Evolutionary conservation across 2,113 vertebrate genomes (phyloP), one percentile per base, ranked within the genome.

Genomic region (Sminthopsis crassicaudata): DNA sequence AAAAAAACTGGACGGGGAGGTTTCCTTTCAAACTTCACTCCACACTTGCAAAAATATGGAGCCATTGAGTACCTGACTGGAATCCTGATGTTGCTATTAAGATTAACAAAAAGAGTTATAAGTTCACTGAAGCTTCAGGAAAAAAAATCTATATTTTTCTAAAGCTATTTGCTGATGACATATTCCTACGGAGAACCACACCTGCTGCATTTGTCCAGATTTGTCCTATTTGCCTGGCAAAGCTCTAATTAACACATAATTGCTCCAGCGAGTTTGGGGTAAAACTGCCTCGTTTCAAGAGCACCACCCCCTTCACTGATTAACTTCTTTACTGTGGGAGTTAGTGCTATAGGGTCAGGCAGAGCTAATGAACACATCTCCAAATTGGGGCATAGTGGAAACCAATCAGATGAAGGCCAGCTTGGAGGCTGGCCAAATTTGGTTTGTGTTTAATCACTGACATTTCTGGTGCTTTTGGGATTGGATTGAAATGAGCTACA

Each of bases 281-380:
- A 97, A 97, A 97, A 98, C 93, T 97, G 95, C 89, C 46, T 94
- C 97, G 96, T 95, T 98, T 93, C 96, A 46, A 92, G 98, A 98
- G 94, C 94, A 96, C 96, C 95, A n/a, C 16, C 98, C 98, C 97
- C 96, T 97, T 98, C 98, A 98, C 97, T 98, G 97, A 98, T 98
- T 98, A 98, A 98, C 98, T 97, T 97, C 95, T 97, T 98, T 98
- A 98, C 96, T 98, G 98, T 96, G 97, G 67, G 98, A 98, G 97
- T 98, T 97, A 96, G 95, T 97, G 97, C 95, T 96, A 93, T 92
- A 94, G 97, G 97, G 97, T 98, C 97, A 95, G 94, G 94, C 95
- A 96, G 97, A 97, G 91, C 97, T 98, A 97, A 97, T 96, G 96
- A 96, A 98, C 96, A 94, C 93, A 97, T 95, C 96, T 25, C 19